Base-by-base conservation (phyloP, 2,888 invertebrate genomes). In the Epistrophe eligans region DNA sequence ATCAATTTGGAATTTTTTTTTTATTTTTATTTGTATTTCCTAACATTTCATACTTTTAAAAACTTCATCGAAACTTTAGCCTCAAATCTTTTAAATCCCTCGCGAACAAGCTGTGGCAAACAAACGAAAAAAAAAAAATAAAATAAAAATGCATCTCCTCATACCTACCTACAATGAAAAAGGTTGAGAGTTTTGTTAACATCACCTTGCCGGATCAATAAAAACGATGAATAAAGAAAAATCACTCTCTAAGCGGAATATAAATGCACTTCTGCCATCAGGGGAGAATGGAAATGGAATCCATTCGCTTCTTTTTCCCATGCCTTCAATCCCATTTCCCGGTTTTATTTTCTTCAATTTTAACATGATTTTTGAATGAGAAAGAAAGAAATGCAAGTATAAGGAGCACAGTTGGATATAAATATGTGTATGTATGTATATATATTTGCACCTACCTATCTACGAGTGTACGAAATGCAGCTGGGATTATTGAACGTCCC, bases 201-300 rank as follows among this genome's bases (percentile, higher is more conserved):
- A 67, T 35, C 66, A 66, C 57, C 70, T 70, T 43, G 24, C 28
- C 28, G 55, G 70, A 70, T 70, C 70, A 70, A 70, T 70, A 70
- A 55, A 55, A 70, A 55, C 70, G 70, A n/a, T 55, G 70, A 52
- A 70, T 66, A 73, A 60, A 15, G 58, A 66, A 66, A 79, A 80
- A 73, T 73, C 40, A 66, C 58, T 60, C 57, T 48, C 66, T 80
- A 73, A 80, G 66, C 79, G 79, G 48, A 73, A 73, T 66, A 67
- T 73, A 70, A 77, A 70, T 67, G 77, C 77, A 48, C 57, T 58
- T 19, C 50, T 67, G 50, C 50, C 62, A 35, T 32, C 32, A 45
- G 38, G 13, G 48, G 15, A 55, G 52, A 55, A 70, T 70, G 70
- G 52, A 70, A 70, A 55, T 52, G 70, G 50, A 38, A 62, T 67